Percentiles rank a stretch among this genome's conserved stretches.
Evolutionary conservation across 2,888 invertebrate species (phyloP).

Genomic region (Oxycera nigricornis): DNA sequence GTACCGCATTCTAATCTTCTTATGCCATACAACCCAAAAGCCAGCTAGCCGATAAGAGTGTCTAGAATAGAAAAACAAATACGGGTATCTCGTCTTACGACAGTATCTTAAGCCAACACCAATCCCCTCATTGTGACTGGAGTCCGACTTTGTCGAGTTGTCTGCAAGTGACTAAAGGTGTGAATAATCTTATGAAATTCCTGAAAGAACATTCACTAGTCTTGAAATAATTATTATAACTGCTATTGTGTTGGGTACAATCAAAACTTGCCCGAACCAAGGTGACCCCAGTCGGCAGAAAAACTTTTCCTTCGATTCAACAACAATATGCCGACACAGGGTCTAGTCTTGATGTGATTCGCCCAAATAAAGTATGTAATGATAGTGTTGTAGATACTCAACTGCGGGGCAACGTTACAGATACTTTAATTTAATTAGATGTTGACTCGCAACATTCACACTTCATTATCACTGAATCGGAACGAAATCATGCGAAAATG

Average conservation of each 20-base stretch:
- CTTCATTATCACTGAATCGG: background rate
- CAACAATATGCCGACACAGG: background rate
- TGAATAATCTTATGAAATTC: background rate
- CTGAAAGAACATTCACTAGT: background rate
- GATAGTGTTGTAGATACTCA: background rate
- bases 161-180: background rate
- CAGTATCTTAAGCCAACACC: background rate
- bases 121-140: background rate
- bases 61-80: background rate
- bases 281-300: background rate
- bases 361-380: background rate
- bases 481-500: background rate
- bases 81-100: background rate
- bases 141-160: background rate
- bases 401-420: background rate
- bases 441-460: background rate
- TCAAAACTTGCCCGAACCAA: background rate
- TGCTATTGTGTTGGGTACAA: too few relatives aligned
- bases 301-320: background rate
- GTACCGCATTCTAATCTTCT: background rate
- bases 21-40: background rate
- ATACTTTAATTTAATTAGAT: slow-evolving; percentile 15
- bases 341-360: background rate
- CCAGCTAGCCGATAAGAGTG: background rate
- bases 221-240: too few relatives aligned